Conservation (phyloP, 2,888 invertebrate species). For the Heliconius hortense region DNA sequence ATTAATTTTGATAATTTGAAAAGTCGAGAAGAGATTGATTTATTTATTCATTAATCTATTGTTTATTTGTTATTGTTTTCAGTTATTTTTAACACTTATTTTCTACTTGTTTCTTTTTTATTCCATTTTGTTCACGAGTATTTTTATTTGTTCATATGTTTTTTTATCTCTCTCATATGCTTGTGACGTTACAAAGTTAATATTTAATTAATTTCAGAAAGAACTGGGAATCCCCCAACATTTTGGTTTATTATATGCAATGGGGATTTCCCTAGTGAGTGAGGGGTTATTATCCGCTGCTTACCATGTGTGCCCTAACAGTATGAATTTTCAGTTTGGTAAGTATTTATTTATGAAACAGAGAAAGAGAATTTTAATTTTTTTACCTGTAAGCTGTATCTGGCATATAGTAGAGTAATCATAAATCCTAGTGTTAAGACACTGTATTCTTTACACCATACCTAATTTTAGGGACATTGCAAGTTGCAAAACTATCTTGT, state of each 20-base stretch:
- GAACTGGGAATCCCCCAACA: conserved; percentile 89
- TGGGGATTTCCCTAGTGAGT: conserved; percentile 93
- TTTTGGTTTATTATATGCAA: conserved; percentile 92
- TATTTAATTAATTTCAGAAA: conserved; percentile 55
- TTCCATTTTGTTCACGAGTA: background rate
- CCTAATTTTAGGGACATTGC: too few species aligned
- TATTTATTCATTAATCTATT: background rate
- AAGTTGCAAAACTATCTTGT: too few species aligned
- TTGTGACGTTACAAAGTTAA: background rate
- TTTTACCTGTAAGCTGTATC: background rate
- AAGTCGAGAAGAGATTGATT: background rate
- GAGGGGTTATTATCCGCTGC: conserved; percentile 94
- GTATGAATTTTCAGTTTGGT: conserved; percentile 96
- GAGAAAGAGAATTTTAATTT: background rate
- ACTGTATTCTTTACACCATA: too few species aligned
- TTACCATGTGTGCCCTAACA: conserved; percentile 95
- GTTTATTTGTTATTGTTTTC: background rate
- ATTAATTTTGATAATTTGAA: background rate
- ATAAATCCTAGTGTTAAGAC: too few species aligned
- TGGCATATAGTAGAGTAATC: too few species aligned
- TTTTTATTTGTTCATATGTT: conserved; percentile 5
- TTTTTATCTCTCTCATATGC: background rate
- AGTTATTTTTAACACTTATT: background rate
- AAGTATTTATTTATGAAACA: conserved; percentile 41
- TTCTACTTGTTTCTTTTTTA: too few species aligned